Percentiles rank a stretch among this genome's conserved stretches.
phyloP scores from a whole-genome alignment of 2,797 vertebrate species.

The Ctenosaura bakeri region DNA sequence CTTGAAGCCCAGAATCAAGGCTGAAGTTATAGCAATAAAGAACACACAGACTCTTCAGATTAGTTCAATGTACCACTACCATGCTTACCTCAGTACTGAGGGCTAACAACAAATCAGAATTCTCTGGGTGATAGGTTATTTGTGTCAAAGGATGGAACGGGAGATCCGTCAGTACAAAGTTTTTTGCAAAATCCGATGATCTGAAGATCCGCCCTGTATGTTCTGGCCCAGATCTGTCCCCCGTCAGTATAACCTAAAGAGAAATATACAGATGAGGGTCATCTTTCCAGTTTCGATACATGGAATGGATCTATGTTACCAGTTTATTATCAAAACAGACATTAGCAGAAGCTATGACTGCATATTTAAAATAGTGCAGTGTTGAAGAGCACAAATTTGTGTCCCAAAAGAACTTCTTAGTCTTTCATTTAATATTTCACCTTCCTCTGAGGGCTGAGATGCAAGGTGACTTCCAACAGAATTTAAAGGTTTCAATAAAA shows the following conservation, averaged over 20 bases:
- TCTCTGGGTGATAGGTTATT: constrained; percentile 87
- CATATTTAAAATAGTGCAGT: background rate
- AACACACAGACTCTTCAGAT: background rate
- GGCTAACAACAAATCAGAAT: constrained; percentile 82
- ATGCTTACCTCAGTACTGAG: constrained; percentile 86
- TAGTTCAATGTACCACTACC: background rate
- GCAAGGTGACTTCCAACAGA: too few relatives aligned
- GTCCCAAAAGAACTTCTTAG: too few relatives aligned
- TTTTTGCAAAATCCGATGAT: constrained; percentile 89
- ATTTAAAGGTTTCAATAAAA: background rate
- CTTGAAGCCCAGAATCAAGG: background rate
- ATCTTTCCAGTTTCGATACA: background rate
- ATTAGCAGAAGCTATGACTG: background rate
- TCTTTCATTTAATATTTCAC: too few relatives aligned
- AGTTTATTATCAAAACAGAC: background rate
- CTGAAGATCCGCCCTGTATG: constrained; percentile 86
- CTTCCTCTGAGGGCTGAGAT: too few relatives aligned
- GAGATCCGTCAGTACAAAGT: constrained; percentile 85
- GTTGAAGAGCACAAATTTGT: background rate
- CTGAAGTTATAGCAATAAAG: background rate
- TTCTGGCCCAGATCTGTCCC: constrained; percentile 86
- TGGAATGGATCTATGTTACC: background rate
- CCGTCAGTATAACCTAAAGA: constrained; percentile 91
- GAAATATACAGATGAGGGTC: constrained; percentile 6
- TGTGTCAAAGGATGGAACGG: constrained; percentile 89